phyloP scores from a whole-genome alignment of 30 jellyfish, hydroid and myxozoan species.

The Phacellophora camtschatica region DNA sequence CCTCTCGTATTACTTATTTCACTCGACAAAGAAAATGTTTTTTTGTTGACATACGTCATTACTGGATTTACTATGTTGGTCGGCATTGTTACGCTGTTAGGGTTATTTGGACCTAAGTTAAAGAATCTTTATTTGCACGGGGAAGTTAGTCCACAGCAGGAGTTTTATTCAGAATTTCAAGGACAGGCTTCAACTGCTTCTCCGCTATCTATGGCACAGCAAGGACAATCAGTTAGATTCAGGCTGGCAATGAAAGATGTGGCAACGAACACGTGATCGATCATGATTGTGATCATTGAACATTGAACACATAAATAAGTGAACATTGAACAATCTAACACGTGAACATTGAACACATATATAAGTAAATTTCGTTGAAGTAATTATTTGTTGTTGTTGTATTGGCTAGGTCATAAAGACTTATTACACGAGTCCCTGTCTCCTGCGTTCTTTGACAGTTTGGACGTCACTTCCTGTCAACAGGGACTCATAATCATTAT shows the following conservation, averaged over 20 bases:
- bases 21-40: slow-evolving; percentile 31
- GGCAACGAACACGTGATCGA: slow-evolving; percentile 36
- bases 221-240: background rate
- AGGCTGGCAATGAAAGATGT: slow-evolving; percentile 5
- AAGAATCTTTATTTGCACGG: slow-evolving; percentile 24
- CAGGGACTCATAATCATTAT: too few relatives aligned
- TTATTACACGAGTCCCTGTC: too few relatives aligned
- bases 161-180: slow-evolving; percentile 15
- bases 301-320: too few relatives aligned
- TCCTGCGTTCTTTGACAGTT: too few relatives aligned
- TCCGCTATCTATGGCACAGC: background rate
- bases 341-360: too few relatives aligned
- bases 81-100: slow-evolving; percentile 78
- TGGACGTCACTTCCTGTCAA: too few relatives aligned
- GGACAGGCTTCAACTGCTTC: background rate
- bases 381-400: too few relatives aligned
- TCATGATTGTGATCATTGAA: too few relatives aligned
- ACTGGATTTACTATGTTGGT: slow-evolving; percentile 48
- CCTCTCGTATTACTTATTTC: slow-evolving; percentile 32
- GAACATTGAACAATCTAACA: too few relatives aligned
- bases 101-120: slow-evolving; percentile 82
- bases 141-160: slow-evolving; percentile 16
- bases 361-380: too few relatives aligned
- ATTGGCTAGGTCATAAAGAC: too few relatives aligned
- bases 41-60: slow-evolving; percentile 32